Conservation (phyloP, 35 echinoderm and acorn worm genomes). For the Nesometra sesokonis region DNA sequence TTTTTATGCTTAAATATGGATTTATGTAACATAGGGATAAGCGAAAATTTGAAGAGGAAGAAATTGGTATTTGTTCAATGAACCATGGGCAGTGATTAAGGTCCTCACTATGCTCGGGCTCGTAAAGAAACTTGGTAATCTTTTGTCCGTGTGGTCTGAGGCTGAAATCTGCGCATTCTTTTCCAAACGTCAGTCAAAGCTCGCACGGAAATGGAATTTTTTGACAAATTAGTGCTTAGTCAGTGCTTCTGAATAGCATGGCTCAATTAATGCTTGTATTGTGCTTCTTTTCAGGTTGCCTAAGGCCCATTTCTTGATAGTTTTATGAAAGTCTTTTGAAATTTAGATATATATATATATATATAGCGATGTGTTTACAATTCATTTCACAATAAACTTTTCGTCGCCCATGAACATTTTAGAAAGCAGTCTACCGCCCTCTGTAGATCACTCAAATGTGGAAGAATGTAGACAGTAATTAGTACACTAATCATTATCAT, state of each 20-base stretch:
- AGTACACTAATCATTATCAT: too few relatives aligned
- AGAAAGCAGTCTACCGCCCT: neutral
- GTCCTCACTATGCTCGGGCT: neutral
- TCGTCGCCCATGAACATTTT: neutral
- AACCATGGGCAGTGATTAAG: neutral
- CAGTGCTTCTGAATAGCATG: neutral
- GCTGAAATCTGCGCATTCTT: neutral
- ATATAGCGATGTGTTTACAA: neutral
- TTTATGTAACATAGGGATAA: neutral
- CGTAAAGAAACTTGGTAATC: neutral
- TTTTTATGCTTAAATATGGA: conserved; percentile 1
- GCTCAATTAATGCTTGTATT: neutral
- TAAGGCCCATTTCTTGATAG: neutral
- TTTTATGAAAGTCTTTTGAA: neutral
- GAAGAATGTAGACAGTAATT: too few relatives aligned
- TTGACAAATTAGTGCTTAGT: neutral
- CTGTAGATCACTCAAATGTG: neutral
- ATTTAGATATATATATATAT: too few relatives aligned
- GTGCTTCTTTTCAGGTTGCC: neutral
- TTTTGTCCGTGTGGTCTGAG: neutral
- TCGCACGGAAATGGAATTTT: neutral
- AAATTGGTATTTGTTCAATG: neutral
- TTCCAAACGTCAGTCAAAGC: neutral
- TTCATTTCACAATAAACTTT: neutral
- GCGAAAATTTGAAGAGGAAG: neutral